Base-by-base conservation (phyloP, 2,797 vertebrate species). In the Odontamblyopus rebecca region DNA sequence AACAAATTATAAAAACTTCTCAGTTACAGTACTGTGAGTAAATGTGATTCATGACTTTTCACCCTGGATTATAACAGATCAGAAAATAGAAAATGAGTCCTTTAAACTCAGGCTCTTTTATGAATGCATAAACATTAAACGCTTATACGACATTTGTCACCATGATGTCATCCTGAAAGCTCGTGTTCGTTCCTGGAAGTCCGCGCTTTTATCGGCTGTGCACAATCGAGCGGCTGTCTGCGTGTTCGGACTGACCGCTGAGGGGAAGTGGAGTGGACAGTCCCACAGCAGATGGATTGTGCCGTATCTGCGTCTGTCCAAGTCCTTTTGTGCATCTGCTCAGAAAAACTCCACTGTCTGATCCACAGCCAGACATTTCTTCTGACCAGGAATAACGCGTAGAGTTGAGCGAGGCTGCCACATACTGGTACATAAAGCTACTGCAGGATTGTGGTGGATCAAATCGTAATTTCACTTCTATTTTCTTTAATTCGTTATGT, bases 161-260 rank as follows among this genome's bases (percentile, higher is more conserved):
- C 53, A 23, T 23, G 71, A 73, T 73, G 64, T 74, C 69, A 61
- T 35, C 65, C 72, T 61, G 13, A 16, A 29, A 65, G 68, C 74
- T 79, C 78, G 78, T 54, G 69, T 81, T 64, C 75, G 79, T 68
- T 75, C 35, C 86, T 80, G 86, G 85, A 92, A 88, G 84, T 84
- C 74, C 77, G 70, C 19, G 78, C 86, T 85, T 89, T 86, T 85
- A 83, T 90, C 85, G 85, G 75, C 72, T 12, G 32, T 9, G 51
- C 67, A 90, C 87, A 92, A 91, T 82, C 76, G 82, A 59, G 56
- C 70, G 82, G 59, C 82, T 89, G 86, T 91, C 78, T 63, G 67
- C 13, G 63, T 77, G 79, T 75, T 70, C 71, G 67, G 63, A 84
- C 73, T 78, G 87, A 80, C 89, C 77, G 78, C 85, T 79, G 64